These are phyloP conservation scores for Pyralis farinalis DNA, from an alignment of 2,888 invertebrate species.

Conservation along the genomic window DNA sequence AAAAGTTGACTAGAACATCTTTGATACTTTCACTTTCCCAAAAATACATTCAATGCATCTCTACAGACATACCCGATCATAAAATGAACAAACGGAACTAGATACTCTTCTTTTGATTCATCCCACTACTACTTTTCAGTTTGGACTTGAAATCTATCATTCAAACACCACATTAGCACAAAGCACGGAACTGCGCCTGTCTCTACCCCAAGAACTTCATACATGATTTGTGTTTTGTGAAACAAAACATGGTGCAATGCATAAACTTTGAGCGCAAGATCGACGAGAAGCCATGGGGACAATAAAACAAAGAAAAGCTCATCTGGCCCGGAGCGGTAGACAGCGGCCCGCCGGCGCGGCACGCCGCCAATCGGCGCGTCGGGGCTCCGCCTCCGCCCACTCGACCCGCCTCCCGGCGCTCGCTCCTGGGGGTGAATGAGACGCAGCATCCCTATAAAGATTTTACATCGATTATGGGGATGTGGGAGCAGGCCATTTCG, in stretches of 20 bases:
- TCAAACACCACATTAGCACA: slow-evolving; percentile 45
- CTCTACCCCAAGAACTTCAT: slow-evolving; percentile 70
- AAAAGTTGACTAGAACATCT: too few species aligned
- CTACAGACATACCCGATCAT: too few species aligned
- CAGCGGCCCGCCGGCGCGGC: slow-evolving; percentile 28
- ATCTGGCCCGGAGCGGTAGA: slow-evolving; percentile 61
- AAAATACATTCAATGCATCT: too few species aligned
- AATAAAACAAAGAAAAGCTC: slow-evolving; percentile 79
- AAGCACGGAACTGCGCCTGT: slow-evolving; percentile 36
- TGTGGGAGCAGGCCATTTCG: slow-evolving; percentile 62
- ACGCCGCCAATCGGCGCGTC: slow-evolving; percentile 29
- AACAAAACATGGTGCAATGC: slow-evolving; percentile 79
- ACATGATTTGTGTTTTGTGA: slow-evolving; percentile 73
- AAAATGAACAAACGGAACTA: too few species aligned
- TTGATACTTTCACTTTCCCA: too few species aligned
- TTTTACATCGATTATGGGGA: slow-evolving; percentile 74
- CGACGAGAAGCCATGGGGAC: slow-evolving; percentile 77
- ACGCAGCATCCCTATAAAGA: slow-evolving; percentile 68
- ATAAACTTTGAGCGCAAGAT: slow-evolving; percentile 80
- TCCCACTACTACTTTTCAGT: background rate
- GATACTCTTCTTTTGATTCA: too few species aligned
- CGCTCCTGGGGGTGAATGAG: slow-evolving; percentile 54
- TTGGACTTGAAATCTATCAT: slow-evolving; percentile 13
- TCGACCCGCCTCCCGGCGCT: slow-evolving; percentile 27
- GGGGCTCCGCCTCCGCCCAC: slow-evolving; percentile 36